phyloP scores from a whole-genome alignment of 2,888 invertebrate species.

The Drosophila sordidapex region DNA sequence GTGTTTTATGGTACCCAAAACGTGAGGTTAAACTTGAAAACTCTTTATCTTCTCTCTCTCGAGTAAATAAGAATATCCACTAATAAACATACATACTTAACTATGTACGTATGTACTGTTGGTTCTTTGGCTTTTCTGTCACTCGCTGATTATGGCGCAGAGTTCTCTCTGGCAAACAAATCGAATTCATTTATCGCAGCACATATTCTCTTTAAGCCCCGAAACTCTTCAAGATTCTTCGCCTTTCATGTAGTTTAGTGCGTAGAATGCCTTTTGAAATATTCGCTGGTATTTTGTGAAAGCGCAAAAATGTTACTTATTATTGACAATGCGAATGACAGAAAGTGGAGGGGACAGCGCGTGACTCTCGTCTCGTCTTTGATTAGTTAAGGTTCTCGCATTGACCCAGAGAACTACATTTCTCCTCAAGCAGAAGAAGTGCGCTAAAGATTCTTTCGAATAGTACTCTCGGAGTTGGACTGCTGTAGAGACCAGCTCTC shows the following conservation, averaged over 20 bases:
- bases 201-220: constrained; percentile 40
- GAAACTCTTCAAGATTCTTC: constrained; percentile 37
- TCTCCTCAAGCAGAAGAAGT: constrained; percentile 26
- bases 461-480: constrained; percentile 18
- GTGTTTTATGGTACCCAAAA: constrained; percentile 72
- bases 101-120: constrained; percentile 25
- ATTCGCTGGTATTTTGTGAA: constrained; percentile 36
- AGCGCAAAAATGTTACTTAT: constrained; percentile 53
- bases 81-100: constrained; percentile 30
- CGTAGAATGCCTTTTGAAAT: constrained; percentile 46
- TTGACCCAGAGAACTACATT: constrained; percentile 79
- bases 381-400: constrained; percentile 76
- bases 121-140: constrained; percentile 43
- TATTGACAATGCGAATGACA: constrained; percentile 56
- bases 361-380: constrained; percentile 49
- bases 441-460: constrained; percentile 17
- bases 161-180: constrained; percentile 35
- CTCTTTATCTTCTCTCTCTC: constrained; percentile 42
- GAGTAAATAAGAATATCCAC: constrained; percentile 26
- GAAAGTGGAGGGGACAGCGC: constrained; percentile 16
- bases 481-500: constrained; percentile 33
- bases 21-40: constrained; percentile 70
- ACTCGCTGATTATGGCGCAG: constrained; percentile 33
- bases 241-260: constrained; percentile 18
- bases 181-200: constrained; percentile 62